Conservation (phyloP, 1,140 invertebrate genomes). For the fruit fly (Drosophila melanogaster) region DNA sequence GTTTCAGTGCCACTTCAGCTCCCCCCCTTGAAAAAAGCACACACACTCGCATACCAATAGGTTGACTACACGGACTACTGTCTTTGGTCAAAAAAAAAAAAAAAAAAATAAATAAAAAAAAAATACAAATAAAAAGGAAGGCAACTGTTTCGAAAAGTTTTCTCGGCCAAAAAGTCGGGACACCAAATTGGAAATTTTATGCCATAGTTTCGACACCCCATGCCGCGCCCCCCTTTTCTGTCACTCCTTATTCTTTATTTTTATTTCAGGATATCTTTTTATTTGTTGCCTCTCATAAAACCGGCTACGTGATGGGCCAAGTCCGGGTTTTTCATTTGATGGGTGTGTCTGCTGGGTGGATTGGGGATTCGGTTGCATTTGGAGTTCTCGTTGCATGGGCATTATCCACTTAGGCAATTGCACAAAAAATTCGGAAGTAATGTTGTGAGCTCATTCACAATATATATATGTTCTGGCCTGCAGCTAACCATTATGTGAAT, state of each 20-base stretch:
- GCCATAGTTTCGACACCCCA: constrained; percentile 65
- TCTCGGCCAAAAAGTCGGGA: constrained; percentile 66
- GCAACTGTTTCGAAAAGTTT: constrained; percentile 60
- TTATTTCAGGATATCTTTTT: constrained; percentile 17
- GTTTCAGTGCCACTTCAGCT: constrained; percentile 35
- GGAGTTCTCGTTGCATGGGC: constrained; percentile 6
- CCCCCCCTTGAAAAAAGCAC: constrained; percentile 1
- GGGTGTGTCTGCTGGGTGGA: constrained; percentile 2
- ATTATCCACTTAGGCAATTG: constrained; percentile 12
- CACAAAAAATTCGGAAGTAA: constrained; percentile 4
- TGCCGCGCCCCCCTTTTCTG: neutral
- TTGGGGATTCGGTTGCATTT: constrained; percentile 4
- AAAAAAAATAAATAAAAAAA: neutral
- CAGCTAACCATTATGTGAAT: no score
- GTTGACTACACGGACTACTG: neutral
- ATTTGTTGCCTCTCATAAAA: constrained; percentile 39
- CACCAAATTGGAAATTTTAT: constrained; percentile 79
- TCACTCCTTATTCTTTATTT: constrained; percentile 1
- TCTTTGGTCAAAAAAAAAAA: neutral
- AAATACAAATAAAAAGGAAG: neutral
- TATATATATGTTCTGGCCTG: no score
- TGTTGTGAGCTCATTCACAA: neutral
- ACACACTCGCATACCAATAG: constrained; percentile 6
- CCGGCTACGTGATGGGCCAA: constrained; percentile 36
- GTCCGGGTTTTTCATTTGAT: constrained; percentile 23